Conservation (phyloP, 2,888 invertebrate genomes). For the Andricus quercusramuli region DNA sequence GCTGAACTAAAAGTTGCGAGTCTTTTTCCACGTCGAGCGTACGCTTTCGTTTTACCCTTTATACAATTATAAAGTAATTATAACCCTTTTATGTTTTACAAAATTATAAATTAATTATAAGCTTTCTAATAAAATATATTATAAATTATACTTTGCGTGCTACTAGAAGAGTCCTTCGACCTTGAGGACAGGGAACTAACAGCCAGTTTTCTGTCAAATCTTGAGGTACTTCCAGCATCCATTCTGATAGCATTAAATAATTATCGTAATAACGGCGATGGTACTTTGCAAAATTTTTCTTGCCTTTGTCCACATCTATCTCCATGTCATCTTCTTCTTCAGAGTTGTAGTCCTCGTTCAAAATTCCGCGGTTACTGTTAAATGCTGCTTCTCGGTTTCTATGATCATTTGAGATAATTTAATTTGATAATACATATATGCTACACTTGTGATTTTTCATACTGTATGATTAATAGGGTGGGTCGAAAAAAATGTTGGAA, state of each 20-base stretch:
- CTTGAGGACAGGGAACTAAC: constrained; percentile 90
- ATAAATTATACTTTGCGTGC: constrained; percentile 81
- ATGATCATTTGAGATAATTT: constrained; percentile 20
- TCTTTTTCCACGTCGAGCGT: constrained; percentile 83
- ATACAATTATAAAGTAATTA: constrained; percentile 63
- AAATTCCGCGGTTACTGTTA: constrained; percentile 79
- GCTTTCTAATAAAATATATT: background rate
- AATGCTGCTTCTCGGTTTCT: constrained; percentile 70
- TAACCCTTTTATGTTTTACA: no score
- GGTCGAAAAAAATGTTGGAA: no score
- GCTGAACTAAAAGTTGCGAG: constrained; percentile 78
- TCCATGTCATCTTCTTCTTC: constrained; percentile 57
- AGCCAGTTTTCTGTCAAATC: constrained; percentile 87
- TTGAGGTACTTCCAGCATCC: constrained; percentile 92
- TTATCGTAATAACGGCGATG: constrained; percentile 67
- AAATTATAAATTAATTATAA: no score
- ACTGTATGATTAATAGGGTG: no score
- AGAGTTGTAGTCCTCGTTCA: constrained; percentile 65
- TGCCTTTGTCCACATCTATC: constrained; percentile 50
- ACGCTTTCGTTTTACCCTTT: constrained; percentile 86
- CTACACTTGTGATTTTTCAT: no score
- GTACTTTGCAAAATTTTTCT: constrained; percentile 50
- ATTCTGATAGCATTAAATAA: constrained; percentile 94
- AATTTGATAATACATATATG: no score
- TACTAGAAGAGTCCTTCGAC: constrained; percentile 89